phyloP scores from a whole-genome alignment of 2,113 vertebrate species.

The Bombycilla garrulus region DNA sequence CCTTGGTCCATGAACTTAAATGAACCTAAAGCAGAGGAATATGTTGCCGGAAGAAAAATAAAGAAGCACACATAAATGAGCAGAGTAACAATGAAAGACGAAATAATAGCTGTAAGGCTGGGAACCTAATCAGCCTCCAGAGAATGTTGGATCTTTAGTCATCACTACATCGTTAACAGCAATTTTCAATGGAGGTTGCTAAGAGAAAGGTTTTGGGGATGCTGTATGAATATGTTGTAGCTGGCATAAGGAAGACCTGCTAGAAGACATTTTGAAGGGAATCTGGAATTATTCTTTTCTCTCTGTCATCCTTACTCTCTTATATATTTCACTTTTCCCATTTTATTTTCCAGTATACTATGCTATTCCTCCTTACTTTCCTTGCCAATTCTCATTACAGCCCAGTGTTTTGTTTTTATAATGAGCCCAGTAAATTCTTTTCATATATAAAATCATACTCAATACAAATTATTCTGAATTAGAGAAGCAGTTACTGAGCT shows the following conservation, averaged over 20 bases:
- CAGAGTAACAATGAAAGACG: constrained; percentile 31
- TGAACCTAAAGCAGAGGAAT: not conserved
- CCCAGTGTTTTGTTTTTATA: not conserved
- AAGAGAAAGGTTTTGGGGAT: not conserved
- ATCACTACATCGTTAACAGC: not conserved
- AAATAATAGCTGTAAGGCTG: constrained; percentile 41
- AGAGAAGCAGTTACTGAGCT: not conserved
- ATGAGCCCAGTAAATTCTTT: not conserved
- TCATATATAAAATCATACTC: not conserved
- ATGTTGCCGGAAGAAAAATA: not conserved
- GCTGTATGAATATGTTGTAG: not conserved
- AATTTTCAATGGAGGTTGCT: not conserved
- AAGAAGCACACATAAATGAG: not conserved
- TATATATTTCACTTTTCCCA: not conserved
- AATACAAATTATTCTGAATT: not conserved
- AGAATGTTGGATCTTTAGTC: not conserved
- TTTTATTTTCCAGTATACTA: not conserved
- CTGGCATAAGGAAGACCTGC: not conserved
- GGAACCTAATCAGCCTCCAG: not conserved
- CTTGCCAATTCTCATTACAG: not conserved
- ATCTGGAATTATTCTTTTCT: not conserved
- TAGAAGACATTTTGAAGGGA: not conserved
- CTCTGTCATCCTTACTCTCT: not conserved
- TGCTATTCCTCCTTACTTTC: not conserved
- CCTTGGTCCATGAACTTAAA: not conserved